A percentile compares a stretch with the other conserved stretches of the same genome.
These are phyloP conservation scores for Spondyliosoma cantharus DNA, from an alignment of 2,797 vertebrate genomes.

Conservation along the genomic window DNA sequence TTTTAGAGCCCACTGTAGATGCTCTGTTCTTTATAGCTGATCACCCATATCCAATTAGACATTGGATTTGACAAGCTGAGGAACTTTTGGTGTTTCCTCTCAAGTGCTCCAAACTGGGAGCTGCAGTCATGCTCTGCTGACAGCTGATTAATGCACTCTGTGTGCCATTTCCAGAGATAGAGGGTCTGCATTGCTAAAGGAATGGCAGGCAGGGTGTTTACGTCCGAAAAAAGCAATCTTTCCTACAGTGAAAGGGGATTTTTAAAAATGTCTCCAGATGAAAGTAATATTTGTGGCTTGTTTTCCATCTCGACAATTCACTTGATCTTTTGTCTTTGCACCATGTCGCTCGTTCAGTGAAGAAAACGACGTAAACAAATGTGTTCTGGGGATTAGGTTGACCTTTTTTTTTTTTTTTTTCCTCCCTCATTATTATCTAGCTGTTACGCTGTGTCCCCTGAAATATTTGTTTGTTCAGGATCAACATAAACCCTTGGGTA, in stretches of 20 bases:
- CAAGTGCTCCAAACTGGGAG: slow-evolving; percentile 59
- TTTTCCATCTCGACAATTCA: background rate
- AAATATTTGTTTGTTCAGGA: slow-evolving; percentile 55
- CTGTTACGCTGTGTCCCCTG: slow-evolving; percentile 25
- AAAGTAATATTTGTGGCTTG: slow-evolving; percentile 20
- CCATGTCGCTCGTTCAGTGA: slow-evolving; percentile 5
- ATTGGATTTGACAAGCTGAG: slow-evolving; percentile 69
- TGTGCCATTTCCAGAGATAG: slow-evolving; percentile 62
- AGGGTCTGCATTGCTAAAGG: slow-evolving; percentile 54
- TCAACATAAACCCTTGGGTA: slow-evolving; percentile 48
- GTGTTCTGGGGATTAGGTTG: slow-evolving; percentile 9
- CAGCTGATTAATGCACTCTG: slow-evolving; percentile 76
- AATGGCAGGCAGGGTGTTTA: slow-evolving; percentile 43
- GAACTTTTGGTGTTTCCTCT: slow-evolving; percentile 62
- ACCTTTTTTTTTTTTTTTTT: slow-evolving; percentile 41
- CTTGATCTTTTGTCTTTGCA: slow-evolving; percentile 30
- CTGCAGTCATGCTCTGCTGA: slow-evolving; percentile 74
- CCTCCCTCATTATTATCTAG: slow-evolving; percentile 15
- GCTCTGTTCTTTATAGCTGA: slow-evolving; percentile 59
- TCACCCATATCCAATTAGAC: slow-evolving; percentile 82
- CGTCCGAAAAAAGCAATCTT: slow-evolving; percentile 48
- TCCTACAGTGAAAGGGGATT: slow-evolving; percentile 9
- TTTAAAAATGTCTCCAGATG: background rate
- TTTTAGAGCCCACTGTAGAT: slow-evolving; percentile 63
- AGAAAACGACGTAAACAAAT: slow-evolving; percentile 13